Conservation (phyloP, 1,140 invertebrate genomes). For the Nymphalis io region DNA sequence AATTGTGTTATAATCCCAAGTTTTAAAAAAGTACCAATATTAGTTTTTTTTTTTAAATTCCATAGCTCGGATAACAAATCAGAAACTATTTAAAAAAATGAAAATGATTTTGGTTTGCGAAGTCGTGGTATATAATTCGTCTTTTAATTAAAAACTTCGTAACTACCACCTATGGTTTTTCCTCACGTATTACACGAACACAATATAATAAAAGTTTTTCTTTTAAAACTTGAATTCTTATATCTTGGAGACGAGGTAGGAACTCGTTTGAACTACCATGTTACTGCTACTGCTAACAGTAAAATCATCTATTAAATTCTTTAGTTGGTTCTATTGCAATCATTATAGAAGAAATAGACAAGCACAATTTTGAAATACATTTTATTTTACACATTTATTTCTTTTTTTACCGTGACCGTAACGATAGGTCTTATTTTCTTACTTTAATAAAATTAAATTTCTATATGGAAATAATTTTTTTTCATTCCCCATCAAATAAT, state of each 20-base stretch:
- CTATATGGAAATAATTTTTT: no score
- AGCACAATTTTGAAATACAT: background rate
- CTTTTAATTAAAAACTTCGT: background rate
- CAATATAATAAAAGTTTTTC: constrained; percentile 24
- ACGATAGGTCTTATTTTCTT: no score
- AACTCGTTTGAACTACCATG: constrained; percentile 12
- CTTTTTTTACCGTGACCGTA: no score
- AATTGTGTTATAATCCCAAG: no score
- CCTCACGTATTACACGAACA: background rate
- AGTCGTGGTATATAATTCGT: background rate
- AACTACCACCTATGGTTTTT: constrained; percentile 2
- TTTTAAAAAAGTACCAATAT: no score
- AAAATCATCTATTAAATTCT: constrained; percentile 11
- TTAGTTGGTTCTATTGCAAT: background rate
- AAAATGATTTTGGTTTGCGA: no score
- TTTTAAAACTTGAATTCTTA: constrained; percentile 30
- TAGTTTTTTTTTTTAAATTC: no score
- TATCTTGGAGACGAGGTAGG: constrained; percentile 1
- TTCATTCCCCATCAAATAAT: no score
- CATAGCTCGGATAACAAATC: no score
- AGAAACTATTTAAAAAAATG: no score
- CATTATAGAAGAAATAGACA: background rate
- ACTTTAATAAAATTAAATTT: no score
- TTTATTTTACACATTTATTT: background rate
- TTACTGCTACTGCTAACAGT: background rate